These are phyloP conservation scores for Clarias platycephalus DNA, from an alignment of 2,797 vertebrate genomes.

Conservation along the genomic window DNA sequence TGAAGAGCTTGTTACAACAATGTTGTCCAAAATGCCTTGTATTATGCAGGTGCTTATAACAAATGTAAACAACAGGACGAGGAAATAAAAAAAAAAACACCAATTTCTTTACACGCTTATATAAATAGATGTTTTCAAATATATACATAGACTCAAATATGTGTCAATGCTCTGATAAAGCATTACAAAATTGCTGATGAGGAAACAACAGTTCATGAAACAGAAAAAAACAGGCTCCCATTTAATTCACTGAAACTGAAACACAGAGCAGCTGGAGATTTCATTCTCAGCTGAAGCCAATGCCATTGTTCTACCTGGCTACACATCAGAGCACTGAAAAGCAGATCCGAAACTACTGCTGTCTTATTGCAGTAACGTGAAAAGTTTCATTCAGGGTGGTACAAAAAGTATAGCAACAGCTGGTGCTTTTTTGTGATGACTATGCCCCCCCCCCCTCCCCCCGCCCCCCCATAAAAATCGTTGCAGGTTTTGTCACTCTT, in stretches of 20 bases:
- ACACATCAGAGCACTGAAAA: conserved; percentile 7
- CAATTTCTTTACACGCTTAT: neutral
- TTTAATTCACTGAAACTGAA: neutral
- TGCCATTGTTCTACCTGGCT: conserved; percentile 3
- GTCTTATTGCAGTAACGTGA: conserved; percentile 16
- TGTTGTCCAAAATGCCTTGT: neutral
- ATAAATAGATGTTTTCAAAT: neutral
- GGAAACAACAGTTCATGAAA: neutral
- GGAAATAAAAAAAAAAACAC: neutral
- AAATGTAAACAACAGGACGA: neutral
- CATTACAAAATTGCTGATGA: neutral
- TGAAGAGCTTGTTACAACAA: neutral
- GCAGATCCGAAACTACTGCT: conserved; percentile 21
- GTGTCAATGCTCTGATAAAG: neutral
- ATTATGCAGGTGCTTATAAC: neutral
- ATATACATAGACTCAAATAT: neutral
- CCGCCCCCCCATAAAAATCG: no score
- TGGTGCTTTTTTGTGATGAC: neutral
- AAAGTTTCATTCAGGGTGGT: neutral
- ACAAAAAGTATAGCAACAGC: conserved; percentile 14
- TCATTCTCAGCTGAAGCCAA: conserved; percentile 23
- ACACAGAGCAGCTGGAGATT: conserved; percentile 20
- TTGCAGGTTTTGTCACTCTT: neutral
- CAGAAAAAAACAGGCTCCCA: neutral
- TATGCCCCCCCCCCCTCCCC: neutral